Evolutionary conservation across 2,113 vertebrate genomes (phyloP).

Genomic region (Rhodinocichla rosea): DNA sequence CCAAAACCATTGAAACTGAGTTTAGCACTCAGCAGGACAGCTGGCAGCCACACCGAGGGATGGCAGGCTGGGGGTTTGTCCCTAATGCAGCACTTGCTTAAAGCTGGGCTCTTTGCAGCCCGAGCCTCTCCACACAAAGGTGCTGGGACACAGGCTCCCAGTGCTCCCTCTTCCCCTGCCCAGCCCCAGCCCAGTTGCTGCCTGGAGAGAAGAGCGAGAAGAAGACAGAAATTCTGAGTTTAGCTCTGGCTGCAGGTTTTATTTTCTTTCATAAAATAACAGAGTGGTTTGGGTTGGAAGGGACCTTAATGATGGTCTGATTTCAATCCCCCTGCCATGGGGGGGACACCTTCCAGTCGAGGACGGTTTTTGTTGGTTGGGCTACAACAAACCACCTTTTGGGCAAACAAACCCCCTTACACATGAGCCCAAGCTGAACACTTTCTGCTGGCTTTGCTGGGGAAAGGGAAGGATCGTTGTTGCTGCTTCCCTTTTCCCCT

Average conservation of each 20-base stretch:
- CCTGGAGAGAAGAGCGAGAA: rapidly evolving
- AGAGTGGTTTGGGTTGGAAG: background rate
- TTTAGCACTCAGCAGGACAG: background rate
- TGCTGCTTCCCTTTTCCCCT: background rate
- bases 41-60: background rate
- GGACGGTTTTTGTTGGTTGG: background rate
- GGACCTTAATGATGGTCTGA: background rate
- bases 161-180: rapidly evolving
- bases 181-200: too few relatives aligned
- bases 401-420: background rate
- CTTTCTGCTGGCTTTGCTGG: background rate
- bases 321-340: too few relatives aligned
- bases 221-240: background rate
- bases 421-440: background rate
- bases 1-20: background rate
- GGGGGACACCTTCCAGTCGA: background rate
- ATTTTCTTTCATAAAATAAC: background rate
- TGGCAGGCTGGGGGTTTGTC: rapidly evolving
- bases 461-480: background rate
- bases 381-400: background rate
- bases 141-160: background rate
- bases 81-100: rapidly evolving
- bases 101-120: background rate
- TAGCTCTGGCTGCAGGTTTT: background rate
- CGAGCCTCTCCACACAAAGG: background rate